A percentile compares a stretch with the other conserved stretches of the same genome.
Evolutionary conservation across 2,888 invertebrate genomes (phyloP).

Genomic region (Patella pellucida): DNA sequence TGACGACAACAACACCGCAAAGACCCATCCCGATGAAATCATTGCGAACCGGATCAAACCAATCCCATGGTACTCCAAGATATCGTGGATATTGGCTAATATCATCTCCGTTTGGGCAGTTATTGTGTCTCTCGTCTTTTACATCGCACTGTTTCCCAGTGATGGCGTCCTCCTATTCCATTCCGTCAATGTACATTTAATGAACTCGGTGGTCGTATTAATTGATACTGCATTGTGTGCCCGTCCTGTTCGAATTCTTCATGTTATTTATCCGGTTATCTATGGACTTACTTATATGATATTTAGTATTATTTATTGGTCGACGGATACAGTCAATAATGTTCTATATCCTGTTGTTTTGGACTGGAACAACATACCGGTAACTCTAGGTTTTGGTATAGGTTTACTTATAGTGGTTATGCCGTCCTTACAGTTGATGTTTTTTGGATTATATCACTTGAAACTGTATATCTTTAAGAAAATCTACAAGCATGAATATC

Average conservation of each 20-base stretch:
- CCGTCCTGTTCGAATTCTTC: slow-evolving; percentile 53
- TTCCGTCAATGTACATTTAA: slow-evolving; percentile 53
- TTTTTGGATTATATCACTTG: slow-evolving; percentile 47
- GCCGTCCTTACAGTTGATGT: slow-evolving; percentile 45
- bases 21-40: neutral
- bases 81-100: slow-evolving; percentile 55
- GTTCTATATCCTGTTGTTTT: slow-evolving; percentile 60
- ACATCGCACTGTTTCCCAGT: slow-evolving; percentile 48
- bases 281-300: slow-evolving; percentile 48
- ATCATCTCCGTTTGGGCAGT: slow-evolving; percentile 45
- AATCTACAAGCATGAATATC: slow-evolving; percentile 17
- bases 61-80: slow-evolving; percentile 46
- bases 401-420: slow-evolving; percentile 39
- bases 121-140: slow-evolving; percentile 60
- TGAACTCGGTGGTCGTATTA: slow-evolving; percentile 52
- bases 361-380: slow-evolving; percentile 62
- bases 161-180: slow-evolving; percentile 18
- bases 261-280: slow-evolving; percentile 48
- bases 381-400: slow-evolving; percentile 36
- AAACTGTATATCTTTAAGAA: slow-evolving; percentile 29
- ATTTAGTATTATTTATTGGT: slow-evolving; percentile 59
- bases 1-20: neutral
- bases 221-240: slow-evolving; percentile 49
- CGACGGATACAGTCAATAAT: slow-evolving; percentile 48
- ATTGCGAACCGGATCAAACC: neutral